phyloP scores from a whole-genome alignment of 2,888 invertebrate species.

The Eurytoma adleriae region DNA sequence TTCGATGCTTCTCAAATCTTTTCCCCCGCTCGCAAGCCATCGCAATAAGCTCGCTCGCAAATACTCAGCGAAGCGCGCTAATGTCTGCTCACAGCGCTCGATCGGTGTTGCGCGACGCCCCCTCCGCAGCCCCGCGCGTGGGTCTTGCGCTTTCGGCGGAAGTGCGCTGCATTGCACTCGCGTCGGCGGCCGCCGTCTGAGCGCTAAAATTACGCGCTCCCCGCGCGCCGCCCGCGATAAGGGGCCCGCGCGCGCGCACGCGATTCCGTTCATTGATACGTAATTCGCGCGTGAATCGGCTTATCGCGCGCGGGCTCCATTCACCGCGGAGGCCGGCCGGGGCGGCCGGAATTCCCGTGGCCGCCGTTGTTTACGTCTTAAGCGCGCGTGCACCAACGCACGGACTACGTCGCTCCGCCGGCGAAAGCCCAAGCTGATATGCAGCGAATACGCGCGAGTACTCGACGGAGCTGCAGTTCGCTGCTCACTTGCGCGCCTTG shows the following conservation, averaged over 20 bases:
- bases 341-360: constrained; percentile 2
- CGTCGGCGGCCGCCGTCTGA: background rate
- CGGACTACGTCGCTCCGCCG: background rate
- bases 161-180: constrained; percentile 3
- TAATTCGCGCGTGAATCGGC: constrained; percentile 7
- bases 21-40: no score
- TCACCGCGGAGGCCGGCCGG: constrained; percentile 2
- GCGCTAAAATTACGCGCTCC: constrained; percentile 16
- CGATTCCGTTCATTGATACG: constrained; percentile 17
- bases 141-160: background rate
- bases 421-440: no score
- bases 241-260: background rate
- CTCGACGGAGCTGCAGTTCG: no score
- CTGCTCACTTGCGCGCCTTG: no score
- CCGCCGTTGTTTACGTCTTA: constrained; percentile 1
- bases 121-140: no score
- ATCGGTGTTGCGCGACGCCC: no score
- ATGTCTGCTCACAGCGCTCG: no score
- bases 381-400: background rate
- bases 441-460: no score
- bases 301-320: background rate
- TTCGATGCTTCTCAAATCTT: no score
- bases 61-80: no score
- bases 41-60: no score
- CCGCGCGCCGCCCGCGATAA: constrained; percentile 2